Percentiles rank a stretch among this genome's conserved stretches.
phyloP scores from a whole-genome alignment of 2,113 vertebrate genomes.

The Spilogale gracilis region DNA sequence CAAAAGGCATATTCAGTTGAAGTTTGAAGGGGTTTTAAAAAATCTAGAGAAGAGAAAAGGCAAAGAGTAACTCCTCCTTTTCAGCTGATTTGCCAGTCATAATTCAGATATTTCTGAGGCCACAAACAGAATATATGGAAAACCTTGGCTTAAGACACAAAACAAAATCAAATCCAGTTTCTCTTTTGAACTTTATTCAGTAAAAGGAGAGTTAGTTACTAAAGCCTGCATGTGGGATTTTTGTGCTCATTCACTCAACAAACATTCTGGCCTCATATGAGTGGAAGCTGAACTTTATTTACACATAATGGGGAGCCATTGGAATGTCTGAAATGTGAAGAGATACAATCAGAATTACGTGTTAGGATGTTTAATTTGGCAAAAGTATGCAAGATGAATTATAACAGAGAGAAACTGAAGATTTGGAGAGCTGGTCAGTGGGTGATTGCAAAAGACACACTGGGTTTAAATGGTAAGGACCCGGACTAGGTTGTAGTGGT shows the following conservation, averaged over 20 bases:
- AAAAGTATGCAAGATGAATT: slow-evolving; percentile 36
- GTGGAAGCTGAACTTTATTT: slow-evolving; percentile 51
- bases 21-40: not conserved
- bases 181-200: slow-evolving; percentile 34
- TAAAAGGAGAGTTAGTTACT: slow-evolving; percentile 15
- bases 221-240: not conserved
- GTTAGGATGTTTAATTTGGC: slow-evolving; percentile 70
- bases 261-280: slow-evolving; percentile 3
- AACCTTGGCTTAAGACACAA: not conserved
- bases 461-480: not conserved
- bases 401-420: not conserved
- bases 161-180: not conserved
- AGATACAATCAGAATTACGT: slow-evolving; percentile 43
- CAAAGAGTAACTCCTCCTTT: not conserved
- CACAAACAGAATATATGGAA: not conserved
- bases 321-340: slow-evolving; percentile 67
- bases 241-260: slow-evolving; percentile 40
- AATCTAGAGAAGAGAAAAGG: not conserved
- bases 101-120: slow-evolving; percentile 35
- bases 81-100: not conserved
- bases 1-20: not conserved
- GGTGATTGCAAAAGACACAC: not conserved
- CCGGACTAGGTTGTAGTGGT: not conserved
- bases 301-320: slow-evolving; percentile 20
- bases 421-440: slow-evolving; percentile 2